A percentile compares a stretch with the other conserved stretches of the same genome.
phyloP scores from a whole-genome alignment of 2,113 vertebrate species.

The Oryzias javanicus region DNA sequence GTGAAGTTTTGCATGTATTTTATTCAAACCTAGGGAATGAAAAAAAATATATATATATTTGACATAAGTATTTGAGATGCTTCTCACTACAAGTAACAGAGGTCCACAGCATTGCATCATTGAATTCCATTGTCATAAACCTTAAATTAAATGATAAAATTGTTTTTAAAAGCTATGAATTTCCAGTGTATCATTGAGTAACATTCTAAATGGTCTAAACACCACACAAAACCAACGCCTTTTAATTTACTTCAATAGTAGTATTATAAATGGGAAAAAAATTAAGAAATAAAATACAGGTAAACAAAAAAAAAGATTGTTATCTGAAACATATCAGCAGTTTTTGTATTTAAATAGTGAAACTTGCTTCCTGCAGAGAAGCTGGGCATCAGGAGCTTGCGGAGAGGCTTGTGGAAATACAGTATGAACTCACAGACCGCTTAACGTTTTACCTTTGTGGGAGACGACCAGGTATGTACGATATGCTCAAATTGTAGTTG shows the following conservation, averaged over 20 bases:
- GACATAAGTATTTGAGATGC: slow-evolving; percentile 7
- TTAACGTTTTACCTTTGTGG: slow-evolving; percentile 97
- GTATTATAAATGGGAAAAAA: too few species aligned
- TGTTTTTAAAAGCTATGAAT: too few species aligned
- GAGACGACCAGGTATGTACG: slow-evolving; percentile 87
- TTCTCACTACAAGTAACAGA: slow-evolving; percentile 19
- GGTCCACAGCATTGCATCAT: background rate
- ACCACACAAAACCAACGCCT: too few species aligned
- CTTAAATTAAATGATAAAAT: too few species aligned
- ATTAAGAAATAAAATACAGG: background rate
- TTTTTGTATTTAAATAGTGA: background rate
- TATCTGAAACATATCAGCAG: slow-evolving; percentile 6
- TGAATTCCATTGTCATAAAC: too few species aligned
- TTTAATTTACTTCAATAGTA: too few species aligned
- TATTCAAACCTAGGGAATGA: background rate
- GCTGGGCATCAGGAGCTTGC: slow-evolving; percentile 94
- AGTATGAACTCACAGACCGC: slow-evolving; percentile 96
- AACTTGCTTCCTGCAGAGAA: slow-evolving; percentile 78
- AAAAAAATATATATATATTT: background rate
- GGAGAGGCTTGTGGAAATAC: slow-evolving; percentile 92
- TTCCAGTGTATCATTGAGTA: too few species aligned
- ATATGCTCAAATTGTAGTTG: too few species aligned
- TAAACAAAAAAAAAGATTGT: slow-evolving; percentile 14
- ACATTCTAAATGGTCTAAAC: too few species aligned
- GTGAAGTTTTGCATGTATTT: background rate